These are phyloP conservation scores for Catalaphyllia jardinei DNA, from an alignment of 64 coral and sea anemone genomes.

Conservation along the genomic window DNA sequence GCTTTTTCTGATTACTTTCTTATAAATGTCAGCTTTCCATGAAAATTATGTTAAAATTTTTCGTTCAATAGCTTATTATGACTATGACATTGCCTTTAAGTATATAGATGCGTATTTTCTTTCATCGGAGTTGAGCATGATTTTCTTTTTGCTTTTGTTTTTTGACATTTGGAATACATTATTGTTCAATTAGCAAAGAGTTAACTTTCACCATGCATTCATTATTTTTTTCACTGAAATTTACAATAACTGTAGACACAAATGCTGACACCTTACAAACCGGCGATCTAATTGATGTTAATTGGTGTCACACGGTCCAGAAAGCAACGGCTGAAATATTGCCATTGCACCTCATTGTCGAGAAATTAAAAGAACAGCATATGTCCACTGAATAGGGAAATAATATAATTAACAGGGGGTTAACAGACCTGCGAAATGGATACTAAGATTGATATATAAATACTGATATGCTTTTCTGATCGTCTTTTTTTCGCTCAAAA, in stretches of 20 bases:
- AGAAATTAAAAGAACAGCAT: not conserved
- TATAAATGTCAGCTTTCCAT: no score
- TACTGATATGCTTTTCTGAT: not conserved
- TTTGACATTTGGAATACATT: not conserved
- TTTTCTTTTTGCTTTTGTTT: not conserved
- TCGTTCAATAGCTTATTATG: no score
- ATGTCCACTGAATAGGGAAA: not conserved
- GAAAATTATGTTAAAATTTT: no score
- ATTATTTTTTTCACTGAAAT: not conserved
- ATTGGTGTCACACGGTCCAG: not conserved
- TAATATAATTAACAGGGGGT: no score
- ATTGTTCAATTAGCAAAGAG: not conserved
- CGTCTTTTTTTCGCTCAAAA: not conserved
- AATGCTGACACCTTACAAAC: not conserved
- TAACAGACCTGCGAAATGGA: not conserved
- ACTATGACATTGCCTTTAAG: not conserved
- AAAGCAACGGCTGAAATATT: not conserved
- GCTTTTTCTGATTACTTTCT: no score
- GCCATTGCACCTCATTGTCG: not conserved
- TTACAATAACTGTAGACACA: not conserved
- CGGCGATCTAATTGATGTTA: not conserved
- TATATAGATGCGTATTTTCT: not conserved
- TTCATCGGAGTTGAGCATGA: not conserved
- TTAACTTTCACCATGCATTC: not conserved
- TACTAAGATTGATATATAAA: not conserved